Evolutionary conservation across 2,797 vertebrate species (phyloP), one percentile per base, ranked within the genome.

Genomic region (Typhlichthys eigenmanni): DNA sequence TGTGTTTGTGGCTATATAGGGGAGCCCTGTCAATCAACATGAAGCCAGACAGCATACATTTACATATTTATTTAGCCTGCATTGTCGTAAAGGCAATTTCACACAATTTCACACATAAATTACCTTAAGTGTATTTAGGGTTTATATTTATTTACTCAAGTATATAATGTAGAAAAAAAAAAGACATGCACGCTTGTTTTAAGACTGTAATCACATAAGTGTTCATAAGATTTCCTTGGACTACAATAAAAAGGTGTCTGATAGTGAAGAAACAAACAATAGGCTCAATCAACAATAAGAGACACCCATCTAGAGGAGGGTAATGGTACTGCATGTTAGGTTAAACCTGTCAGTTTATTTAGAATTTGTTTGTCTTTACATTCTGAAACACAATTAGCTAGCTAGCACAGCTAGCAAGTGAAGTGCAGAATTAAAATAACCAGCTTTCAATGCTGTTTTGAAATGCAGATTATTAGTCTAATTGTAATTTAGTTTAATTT

Each of bases 1-100:
- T 47, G 61, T 29, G 67, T 59, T 83, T 79, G 66, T 51, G 77
- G 60, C 72, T 75, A 80, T 80, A 71, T 53, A 72, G 71, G 71
- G 64, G 58, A 72, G 74, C 81, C 60, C 81, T 80, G 85, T 81
- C 87, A 87, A 82, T 88, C 87, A 88, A 76, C 77, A 83, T 69
- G 80, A 81, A 74, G 68, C 56, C 58, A 83, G 70, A 66, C 67
- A 50, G 70, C 80, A 86, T 82, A 82, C n/a, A 84, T 86, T 87
- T 80, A 75, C 75, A 80, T 38, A 38, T 38, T 6, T 85, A 74
- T 71, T 73, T 78, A 71, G 60, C 65, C 66, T 54, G 48, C 58
- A 48, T 64, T 56, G 67, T 60, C 19, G 24, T 24, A 24, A 48
- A 5, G 52, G 47, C 17, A 64, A 60, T 64, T 12, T 55, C 11